A percentile compares a stretch with the other conserved stretches of the same genome.
phyloP scores from a whole-genome alignment of 2,888 invertebrate species.

The Pyrocoelia pectoralis region DNA sequence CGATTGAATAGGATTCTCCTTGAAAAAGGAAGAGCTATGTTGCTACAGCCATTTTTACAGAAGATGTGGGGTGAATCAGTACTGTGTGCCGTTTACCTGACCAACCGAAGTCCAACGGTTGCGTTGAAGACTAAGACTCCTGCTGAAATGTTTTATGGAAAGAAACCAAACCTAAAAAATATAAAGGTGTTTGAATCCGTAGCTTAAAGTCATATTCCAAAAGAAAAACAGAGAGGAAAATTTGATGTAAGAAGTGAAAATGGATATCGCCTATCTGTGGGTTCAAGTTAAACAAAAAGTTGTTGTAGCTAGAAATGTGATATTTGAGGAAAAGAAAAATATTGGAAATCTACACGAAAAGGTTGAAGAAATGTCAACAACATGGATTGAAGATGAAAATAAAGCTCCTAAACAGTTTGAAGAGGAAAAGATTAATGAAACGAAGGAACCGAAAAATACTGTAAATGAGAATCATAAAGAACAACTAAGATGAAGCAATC shows the following conservation, averaged over 20 bases:
- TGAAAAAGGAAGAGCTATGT: slow-evolving; percentile 35
- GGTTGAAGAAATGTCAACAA: no score
- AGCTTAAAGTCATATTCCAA: slow-evolving; percentile 37
- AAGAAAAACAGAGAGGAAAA: slow-evolving; percentile 40
- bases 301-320: slow-evolving; percentile 40
- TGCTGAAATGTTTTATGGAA: slow-evolving; percentile 40
- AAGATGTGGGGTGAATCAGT: slow-evolving; percentile 53
- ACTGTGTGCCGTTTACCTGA: slow-evolving; percentile 40
- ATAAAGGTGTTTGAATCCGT: slow-evolving; percentile 32
- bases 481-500: no score
- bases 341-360: no score
- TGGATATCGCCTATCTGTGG: slow-evolving; percentile 44
- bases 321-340: slow-evolving; percentile 39
- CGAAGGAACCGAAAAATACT: no score
- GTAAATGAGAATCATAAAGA: no score
- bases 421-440: no score
- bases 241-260: slow-evolving; percentile 40
- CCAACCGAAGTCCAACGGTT: slow-evolving; percentile 43
- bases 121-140: slow-evolving; percentile 32
- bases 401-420: no score
- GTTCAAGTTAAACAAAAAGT: slow-evolving; percentile 28
- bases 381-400: no score
- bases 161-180: slow-evolving; percentile 39
- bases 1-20: no score
- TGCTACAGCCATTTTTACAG: no score